Evolutionary conservation across 2,797 vertebrate species (phyloP).

Genomic region (Chelon labrosus): DNA sequence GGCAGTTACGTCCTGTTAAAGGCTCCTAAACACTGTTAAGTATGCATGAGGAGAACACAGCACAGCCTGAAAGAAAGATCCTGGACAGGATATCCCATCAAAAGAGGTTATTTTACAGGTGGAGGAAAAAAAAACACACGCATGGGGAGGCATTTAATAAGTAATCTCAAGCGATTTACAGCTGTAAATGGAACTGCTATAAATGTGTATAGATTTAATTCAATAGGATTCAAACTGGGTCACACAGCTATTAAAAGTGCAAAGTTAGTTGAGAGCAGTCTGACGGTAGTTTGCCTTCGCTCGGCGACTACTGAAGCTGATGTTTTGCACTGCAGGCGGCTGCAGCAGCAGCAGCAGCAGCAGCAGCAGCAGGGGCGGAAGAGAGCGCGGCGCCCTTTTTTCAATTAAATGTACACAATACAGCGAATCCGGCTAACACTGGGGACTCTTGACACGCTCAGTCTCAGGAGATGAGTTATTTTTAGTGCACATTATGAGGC

Average conservation of each 20-base stretch:
- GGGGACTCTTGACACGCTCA: slow-evolving; percentile 27
- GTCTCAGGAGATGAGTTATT: slow-evolving; percentile 36
- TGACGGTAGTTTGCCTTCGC: slow-evolving; percentile 61
- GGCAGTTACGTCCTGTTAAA: background rate
- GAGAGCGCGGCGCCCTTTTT: slow-evolving; percentile 36
- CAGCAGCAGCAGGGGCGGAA: slow-evolving; percentile 28
- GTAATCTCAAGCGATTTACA: slow-evolving; percentile 72
- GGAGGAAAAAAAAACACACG: slow-evolving; percentile 53
- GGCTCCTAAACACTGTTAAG: background rate
- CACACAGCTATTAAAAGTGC: slow-evolving; percentile 77
- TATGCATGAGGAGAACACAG: slow-evolving; percentile 6
- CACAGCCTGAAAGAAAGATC: slow-evolving; percentile 29
- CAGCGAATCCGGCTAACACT: slow-evolving; percentile 30
- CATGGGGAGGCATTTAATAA: slow-evolving; percentile 59
- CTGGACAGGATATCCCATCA: slow-evolving; percentile 42
- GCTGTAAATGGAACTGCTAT: slow-evolving; percentile 71
- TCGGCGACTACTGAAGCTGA: slow-evolving; percentile 36
- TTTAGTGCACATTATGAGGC: slow-evolving; percentile 21
- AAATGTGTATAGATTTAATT: slow-evolving; percentile 73
- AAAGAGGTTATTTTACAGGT: slow-evolving; percentile 56
- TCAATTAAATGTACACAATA: slow-evolving; percentile 61
- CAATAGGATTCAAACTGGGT: slow-evolving; percentile 79
- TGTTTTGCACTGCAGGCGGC: slow-evolving; percentile 49
- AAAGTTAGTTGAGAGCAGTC: slow-evolving; percentile 65
- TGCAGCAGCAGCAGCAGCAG: slow-evolving; percentile 12